phyloP scores from a whole-genome alignment of 2,797 vertebrate genomes.

The Notoglanidium macrostoma region DNA sequence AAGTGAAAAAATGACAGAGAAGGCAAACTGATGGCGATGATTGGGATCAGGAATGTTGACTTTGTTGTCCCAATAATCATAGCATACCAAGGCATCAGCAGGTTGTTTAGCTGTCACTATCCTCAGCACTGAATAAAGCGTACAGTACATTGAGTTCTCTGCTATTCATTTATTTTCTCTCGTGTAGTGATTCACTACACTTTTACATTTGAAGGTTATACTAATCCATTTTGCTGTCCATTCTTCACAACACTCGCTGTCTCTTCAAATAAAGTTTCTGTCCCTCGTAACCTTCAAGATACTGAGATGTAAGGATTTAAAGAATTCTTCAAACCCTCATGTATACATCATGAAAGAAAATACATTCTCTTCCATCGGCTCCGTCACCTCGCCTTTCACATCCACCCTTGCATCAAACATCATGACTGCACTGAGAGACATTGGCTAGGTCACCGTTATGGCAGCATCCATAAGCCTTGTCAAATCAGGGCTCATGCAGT shows the following conservation, averaged over 20 bases:
- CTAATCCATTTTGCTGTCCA: background rate
- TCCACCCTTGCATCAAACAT: conserved; percentile 12
- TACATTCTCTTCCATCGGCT: background rate
- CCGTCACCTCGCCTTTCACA: conserved; percentile 6
- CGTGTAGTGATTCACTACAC: background rate
- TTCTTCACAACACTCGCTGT: conserved; percentile 15
- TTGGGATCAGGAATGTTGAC: background rate
- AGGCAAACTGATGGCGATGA: background rate
- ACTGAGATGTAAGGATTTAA: conserved; percentile 16
- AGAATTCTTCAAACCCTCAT: background rate
- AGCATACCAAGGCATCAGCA: background rate
- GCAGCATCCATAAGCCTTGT: conserved; percentile 18
- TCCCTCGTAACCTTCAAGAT: background rate
- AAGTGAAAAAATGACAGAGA: background rate
- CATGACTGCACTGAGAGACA: background rate
- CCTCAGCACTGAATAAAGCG: background rate
- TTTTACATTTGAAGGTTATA: conserved; percentile 20
- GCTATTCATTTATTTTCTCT: conserved; percentile 1
- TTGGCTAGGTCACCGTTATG: background rate
- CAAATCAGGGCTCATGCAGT: conserved; percentile 51
- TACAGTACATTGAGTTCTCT: background rate
- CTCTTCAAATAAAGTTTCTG: conserved; percentile 15
- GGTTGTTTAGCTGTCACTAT: background rate
- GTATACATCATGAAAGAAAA: background rate
- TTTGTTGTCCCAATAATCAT: background rate